Percentiles rank a stretch among this genome's conserved stretches.
phyloP scores from a whole-genome alignment of 2,888 invertebrate genomes.

The Eristalinus aeneus region DNA sequence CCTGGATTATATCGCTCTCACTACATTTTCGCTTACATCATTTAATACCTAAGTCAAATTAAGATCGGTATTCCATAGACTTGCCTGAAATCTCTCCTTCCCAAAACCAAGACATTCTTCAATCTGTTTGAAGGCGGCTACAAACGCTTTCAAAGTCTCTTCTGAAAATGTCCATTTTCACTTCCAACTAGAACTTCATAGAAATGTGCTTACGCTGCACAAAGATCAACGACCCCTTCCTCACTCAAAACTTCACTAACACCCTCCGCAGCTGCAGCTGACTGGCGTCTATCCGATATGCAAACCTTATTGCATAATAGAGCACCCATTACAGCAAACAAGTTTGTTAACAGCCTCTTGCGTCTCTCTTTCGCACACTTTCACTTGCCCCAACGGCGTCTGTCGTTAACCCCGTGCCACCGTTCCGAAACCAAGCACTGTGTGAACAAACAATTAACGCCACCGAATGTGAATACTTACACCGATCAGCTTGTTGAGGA shows the following conservation, averaged over 20 bases:
- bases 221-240: neutral
- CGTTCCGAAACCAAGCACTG: neutral
- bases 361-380: neutral
- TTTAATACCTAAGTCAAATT: no score
- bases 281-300: neutral
- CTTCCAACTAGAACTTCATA: no score
- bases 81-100: no score
- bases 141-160: no score
- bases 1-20: no score
- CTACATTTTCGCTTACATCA: no score
- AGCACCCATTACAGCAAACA: neutral
- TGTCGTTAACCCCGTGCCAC: neutral
- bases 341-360: neutral
- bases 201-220: no score
- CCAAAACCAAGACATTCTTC: no score
- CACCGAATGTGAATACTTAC: slow-evolving; percentile 81
- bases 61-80: no score
- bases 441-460: neutral
- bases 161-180: no score
- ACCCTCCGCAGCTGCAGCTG: neutral
- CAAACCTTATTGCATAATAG: neutral
- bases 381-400: neutral
- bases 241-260: neutral
- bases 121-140: no score
- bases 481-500: slow-evolving; percentile 84